A percentile compares a stretch with the other conserved stretches of the same genome.
These are phyloP conservation scores for Synanthedon myopaeformis DNA, from an alignment of 2,888 invertebrate species.

Conservation along the genomic window DNA sequence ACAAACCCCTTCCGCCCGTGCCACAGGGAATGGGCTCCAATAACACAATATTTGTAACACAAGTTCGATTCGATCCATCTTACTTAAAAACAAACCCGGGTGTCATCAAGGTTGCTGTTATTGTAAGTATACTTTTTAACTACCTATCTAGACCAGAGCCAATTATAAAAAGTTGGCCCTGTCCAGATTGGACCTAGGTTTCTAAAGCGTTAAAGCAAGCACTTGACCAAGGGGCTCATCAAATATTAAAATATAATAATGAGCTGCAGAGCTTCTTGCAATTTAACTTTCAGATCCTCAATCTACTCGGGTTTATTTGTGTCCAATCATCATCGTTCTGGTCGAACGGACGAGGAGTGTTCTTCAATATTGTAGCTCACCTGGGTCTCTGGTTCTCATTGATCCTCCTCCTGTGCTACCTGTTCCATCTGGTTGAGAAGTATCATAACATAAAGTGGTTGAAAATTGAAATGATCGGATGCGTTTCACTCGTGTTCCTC, in stretches of 20 bases:
- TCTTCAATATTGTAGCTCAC: conserved; percentile 82
- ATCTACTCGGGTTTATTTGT: conserved; percentile 83
- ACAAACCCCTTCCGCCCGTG: conserved; percentile 24
- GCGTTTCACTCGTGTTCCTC: conserved; percentile 75
- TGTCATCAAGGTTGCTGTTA: conserved; percentile 35
- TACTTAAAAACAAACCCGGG: conserved; percentile 45
- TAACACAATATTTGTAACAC: conserved; percentile 50
- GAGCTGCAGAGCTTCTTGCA: no score
- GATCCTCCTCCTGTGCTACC: conserved; percentile 77
- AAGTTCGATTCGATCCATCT: conserved; percentile 42
- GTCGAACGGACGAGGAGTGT: conserved; percentile 75
- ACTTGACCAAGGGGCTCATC: no score
- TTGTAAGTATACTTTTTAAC: conserved; percentile 27
- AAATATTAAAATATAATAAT: no score
- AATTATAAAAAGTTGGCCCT: no score
- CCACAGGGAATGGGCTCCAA: conserved; percentile 49
- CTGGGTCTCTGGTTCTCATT: conserved; percentile 83
- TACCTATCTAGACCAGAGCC: no score
- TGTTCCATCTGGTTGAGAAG: conserved; percentile 87
- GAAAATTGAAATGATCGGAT: conserved; percentile 82
- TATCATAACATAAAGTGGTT: conserved; percentile 87
- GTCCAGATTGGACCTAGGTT: no score
- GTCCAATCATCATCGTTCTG: conserved; percentile 74
- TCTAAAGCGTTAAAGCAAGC: no score
- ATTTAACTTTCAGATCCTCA: conserved; percentile 67